These are phyloP conservation scores for Progne subis DNA, from an alignment of 2,113 vertebrate species.

Conservation along the genomic window DNA sequence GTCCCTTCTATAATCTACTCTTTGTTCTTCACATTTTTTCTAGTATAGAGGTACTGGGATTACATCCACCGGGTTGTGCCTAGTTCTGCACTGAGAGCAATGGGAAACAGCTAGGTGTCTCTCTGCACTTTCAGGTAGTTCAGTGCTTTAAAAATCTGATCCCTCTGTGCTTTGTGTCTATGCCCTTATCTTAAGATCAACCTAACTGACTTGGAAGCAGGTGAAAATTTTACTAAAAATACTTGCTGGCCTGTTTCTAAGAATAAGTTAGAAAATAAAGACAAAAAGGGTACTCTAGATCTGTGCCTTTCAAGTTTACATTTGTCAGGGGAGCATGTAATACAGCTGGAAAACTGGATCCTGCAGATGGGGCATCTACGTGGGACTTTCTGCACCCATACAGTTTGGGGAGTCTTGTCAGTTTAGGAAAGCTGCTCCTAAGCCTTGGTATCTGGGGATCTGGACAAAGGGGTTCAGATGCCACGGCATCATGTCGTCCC, in stretches of 20 bases:
- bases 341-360: neutral
- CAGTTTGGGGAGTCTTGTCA: neutral
- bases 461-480: neutral
- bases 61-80: neutral
- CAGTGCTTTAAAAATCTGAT: slow-evolving; percentile 33
- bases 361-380: neutral
- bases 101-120: slow-evolving; percentile 58
- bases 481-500: neutral
- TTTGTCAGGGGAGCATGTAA: neutral
- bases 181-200: neutral
- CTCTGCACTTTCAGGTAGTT: slow-evolving; percentile 56
- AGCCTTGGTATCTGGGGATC: neutral
- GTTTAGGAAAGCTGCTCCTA: neutral
- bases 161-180: neutral
- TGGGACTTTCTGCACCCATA: neutral
- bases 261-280: neutral
- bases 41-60: neutral
- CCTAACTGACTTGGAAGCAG: neutral
- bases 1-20: neutral
- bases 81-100: neutral
- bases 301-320: neutral
- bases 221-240: neutral
- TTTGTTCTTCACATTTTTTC: neutral
- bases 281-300: neutral
- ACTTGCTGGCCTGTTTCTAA: slow-evolving; percentile 4